These are phyloP conservation scores for Aethina tumida DNA, from an alignment of 1,140 invertebrate genomes.

Conservation along the genomic window DNA sequence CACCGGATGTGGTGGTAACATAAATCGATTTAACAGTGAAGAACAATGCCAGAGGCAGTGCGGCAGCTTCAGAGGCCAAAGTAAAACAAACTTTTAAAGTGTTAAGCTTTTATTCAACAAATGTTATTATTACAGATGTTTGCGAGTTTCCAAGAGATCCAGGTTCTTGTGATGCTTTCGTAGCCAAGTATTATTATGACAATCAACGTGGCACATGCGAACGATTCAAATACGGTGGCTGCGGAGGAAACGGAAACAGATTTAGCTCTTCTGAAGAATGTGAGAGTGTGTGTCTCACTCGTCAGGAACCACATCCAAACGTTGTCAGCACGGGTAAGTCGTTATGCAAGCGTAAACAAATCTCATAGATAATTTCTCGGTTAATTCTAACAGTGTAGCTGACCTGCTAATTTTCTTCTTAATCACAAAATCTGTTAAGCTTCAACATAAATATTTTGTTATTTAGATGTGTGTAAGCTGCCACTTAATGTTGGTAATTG, in stretches of 20 bases:
- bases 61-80: slow-evolving; percentile 58
- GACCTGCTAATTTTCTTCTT: slow-evolving; percentile 1
- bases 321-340: slow-evolving; percentile 21
- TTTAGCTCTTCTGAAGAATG: slow-evolving; percentile 64
- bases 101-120: background rate
- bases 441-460: background rate
- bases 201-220: slow-evolving; percentile 43
- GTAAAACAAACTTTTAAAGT: slow-evolving; percentile 39
- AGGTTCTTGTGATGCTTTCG: slow-evolving; percentile 55
- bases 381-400: slow-evolving; percentile 8
- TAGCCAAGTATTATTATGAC: slow-evolving; percentile 63
- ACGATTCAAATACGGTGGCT: slow-evolving; percentile 74
- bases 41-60: slow-evolving; percentile 77
- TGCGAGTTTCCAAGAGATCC: slow-evolving; percentile 50
- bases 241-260: slow-evolving; percentile 76
- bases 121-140: slow-evolving; percentile 40
- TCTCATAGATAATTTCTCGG: slow-evolving; percentile 1
- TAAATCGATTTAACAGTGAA: slow-evolving; percentile 65
- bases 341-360: background rate
- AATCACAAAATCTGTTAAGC: background rate
- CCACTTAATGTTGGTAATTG: slow-evolving; percentile 64
- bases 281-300: slow-evolving; percentile 50
- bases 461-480: slow-evolving; percentile 42
- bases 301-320: slow-evolving; percentile 23
- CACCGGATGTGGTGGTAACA: slow-evolving; percentile 75